Evolutionary conservation across 2,113 vertebrate species (phyloP).

Genomic region (Xiphophorus maculatus): DNA sequence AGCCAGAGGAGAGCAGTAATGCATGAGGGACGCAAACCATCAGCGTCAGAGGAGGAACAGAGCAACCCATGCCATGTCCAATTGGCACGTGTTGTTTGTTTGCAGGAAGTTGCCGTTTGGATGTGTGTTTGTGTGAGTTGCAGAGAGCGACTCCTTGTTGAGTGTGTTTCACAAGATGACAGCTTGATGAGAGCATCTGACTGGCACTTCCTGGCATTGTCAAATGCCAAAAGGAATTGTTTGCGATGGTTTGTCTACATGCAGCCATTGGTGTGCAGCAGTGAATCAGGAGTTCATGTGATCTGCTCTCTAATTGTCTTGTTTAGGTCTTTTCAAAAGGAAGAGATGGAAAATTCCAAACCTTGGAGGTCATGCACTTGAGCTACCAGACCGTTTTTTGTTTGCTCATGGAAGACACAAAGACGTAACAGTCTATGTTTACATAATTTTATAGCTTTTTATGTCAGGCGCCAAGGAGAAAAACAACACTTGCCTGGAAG

Average conservation of each 20-base stretch:
- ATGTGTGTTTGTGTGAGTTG: conserved; percentile 56
- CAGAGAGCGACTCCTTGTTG: conserved; percentile 61
- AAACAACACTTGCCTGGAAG: conserved; percentile 60
- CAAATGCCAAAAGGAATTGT: conserved; percentile 14
- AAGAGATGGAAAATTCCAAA: conserved; percentile 74
- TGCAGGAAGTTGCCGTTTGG: conserved; percentile 78
- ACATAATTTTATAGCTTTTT: conserved; percentile 70
- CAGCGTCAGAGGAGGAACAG: conserved; percentile 45
- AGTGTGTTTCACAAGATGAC: conserved; percentile 72
- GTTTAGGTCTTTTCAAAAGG: conserved; percentile 62
- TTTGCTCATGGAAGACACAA: conserved; percentile 69
- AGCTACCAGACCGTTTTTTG: conserved; percentile 64
- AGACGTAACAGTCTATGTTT: conserved; percentile 73
- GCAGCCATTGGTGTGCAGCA: conserved; percentile 44
- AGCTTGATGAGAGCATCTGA: conserved; percentile 73
- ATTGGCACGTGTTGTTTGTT: conserved; percentile 74
- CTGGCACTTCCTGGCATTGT: conserved; percentile 42
- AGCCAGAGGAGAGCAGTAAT: conserved; percentile 45
- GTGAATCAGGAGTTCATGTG: conserved; percentile 66
- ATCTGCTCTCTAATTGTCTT: conserved; percentile 71
- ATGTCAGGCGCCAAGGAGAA: conserved; percentile 62
- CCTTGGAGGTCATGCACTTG: conserved; percentile 61
- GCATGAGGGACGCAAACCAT: conserved; percentile 46
- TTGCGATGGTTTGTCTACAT: conserved; percentile 49
- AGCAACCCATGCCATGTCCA: conserved; percentile 52